A percentile compares a stretch with the other conserved stretches of the same genome.
Conservation (phyloP, 2,797 vertebrate species). For the Phataginus tricuspis region DNA sequence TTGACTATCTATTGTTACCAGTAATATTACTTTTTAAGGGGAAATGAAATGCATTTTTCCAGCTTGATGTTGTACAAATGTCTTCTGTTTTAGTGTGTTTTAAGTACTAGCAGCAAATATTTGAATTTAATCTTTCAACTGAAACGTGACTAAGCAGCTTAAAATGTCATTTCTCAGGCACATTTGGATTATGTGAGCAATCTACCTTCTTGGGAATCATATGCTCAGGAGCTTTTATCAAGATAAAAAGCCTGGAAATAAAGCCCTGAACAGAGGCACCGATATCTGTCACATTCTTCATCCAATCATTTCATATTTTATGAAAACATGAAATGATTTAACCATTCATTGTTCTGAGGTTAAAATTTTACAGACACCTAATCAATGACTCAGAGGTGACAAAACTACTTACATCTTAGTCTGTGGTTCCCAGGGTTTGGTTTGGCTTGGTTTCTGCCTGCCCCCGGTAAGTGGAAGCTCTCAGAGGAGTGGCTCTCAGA, state of each 20-base stretch:
- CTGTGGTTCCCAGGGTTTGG: background rate
- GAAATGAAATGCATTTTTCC: background rate
- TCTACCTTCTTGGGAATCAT: background rate
- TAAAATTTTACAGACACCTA: background rate
- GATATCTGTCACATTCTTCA: background rate
- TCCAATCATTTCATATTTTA: background rate
- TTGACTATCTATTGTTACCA: background rate
- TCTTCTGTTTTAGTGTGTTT: conserved; percentile 32
- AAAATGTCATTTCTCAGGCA: background rate
- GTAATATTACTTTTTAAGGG: background rate
- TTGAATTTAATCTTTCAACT: background rate
- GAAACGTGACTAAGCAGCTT: background rate
- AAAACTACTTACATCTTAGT: background rate
- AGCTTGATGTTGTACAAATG: background rate
- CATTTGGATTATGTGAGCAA: background rate
- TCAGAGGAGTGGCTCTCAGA: background rate
- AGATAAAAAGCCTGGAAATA: background rate
- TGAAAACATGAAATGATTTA: background rate
- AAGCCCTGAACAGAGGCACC: background rate
- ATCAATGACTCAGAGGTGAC: background rate
- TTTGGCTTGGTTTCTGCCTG: background rate
- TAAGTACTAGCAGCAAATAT: background rate
- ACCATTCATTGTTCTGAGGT: background rate
- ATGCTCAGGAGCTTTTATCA: background rate
- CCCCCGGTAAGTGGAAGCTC: too few relatives aligned